A percentile compares a stretch with the other conserved stretches of the same genome.
Evolutionary conservation across 2,888 invertebrate species (phyloP).

Genomic region (Nebria salina): DNA sequence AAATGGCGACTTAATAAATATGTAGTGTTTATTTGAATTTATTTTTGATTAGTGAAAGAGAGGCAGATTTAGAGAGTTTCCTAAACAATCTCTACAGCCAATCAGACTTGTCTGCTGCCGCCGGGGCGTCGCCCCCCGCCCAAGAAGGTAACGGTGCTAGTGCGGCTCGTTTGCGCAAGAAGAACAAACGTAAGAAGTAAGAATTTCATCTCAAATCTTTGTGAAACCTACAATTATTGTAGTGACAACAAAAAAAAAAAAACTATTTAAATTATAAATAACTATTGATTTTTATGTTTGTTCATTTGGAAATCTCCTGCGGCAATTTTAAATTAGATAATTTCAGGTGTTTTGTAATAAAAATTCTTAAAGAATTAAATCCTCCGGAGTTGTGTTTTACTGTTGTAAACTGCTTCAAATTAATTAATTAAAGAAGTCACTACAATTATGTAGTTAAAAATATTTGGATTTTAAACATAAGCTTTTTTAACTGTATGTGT

Average conservation of each 20-base stretch:
- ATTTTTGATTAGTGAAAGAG: constrained; percentile 68
- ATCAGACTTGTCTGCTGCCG: constrained; percentile 62
- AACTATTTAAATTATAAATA: background rate
- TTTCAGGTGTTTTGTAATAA: no score
- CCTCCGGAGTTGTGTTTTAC: no score
- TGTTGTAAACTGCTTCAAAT: background rate
- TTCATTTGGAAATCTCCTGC: background rate
- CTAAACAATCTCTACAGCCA: constrained; percentile 82
- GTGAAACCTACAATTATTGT: background rate
- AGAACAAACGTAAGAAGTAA: constrained; percentile 48
- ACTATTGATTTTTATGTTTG: background rate
- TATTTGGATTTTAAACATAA: background rate
- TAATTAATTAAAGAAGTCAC: background rate
- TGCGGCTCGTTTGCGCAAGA: constrained; percentile 43
- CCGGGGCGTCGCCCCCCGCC: constrained; percentile 51
- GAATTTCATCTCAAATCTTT: background rate
- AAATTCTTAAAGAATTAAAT: no score
- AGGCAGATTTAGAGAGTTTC: constrained; percentile 83
- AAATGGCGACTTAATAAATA: background rate
- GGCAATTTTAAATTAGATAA: no score
- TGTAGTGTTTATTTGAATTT: constrained; percentile 21
- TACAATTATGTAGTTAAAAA: background rate
- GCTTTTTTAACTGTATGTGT: background rate
- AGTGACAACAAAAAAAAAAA: background rate
- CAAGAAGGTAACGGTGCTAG: constrained; percentile 23